These are phyloP conservation scores for Drosophila nigrodunni DNA, from an alignment of 1,140 invertebrate species.

Conservation along the genomic window DNA sequence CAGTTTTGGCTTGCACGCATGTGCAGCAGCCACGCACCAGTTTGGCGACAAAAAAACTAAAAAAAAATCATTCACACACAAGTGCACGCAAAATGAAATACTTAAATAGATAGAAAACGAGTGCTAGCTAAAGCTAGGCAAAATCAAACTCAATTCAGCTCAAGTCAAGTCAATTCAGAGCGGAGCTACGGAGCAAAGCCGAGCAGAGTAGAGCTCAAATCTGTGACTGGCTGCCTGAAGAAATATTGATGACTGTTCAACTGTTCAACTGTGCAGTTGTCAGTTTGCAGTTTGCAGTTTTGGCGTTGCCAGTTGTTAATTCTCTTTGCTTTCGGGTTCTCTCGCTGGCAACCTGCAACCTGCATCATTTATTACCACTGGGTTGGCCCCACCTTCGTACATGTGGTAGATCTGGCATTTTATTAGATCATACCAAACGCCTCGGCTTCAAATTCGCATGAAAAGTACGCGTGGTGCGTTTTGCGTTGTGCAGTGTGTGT, in stretches of 20 bases:
- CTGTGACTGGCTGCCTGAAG: constrained; percentile 67
- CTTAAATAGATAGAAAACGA: constrained; percentile 40
- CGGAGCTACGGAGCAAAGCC: constrained; percentile 36
- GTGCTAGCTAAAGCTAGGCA: constrained; percentile 43
- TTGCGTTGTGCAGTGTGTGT: background rate
- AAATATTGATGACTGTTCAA: constrained; percentile 72
- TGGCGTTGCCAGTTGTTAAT: constrained; percentile 30
- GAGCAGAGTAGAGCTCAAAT: constrained; percentile 2
- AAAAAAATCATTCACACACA: constrained; percentile 15
- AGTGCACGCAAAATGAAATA: constrained; percentile 20
- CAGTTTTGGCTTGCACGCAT: constrained; percentile 73
- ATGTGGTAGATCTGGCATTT: constrained; percentile 55
- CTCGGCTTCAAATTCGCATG: constrained; percentile 54
- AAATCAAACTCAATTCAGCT: constrained; percentile 40
- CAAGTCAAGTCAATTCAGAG: constrained; percentile 33
- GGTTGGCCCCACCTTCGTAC: constrained; percentile 69
- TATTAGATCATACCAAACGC: constrained; percentile 80
- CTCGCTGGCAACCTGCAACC: constrained; percentile 60
- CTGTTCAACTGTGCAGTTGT: constrained; percentile 42
- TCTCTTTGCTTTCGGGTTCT: constrained; percentile 56
- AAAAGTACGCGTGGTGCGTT: constrained; percentile 66
- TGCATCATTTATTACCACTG: constrained; percentile 46
- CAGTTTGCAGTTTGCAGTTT: constrained; percentile 41
- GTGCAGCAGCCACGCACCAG: constrained; percentile 80
- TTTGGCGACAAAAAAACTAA: constrained; percentile 76